phyloP scores from a whole-genome alignment of 2,888 invertebrate genomes.

The Elegia similella region DNA sequence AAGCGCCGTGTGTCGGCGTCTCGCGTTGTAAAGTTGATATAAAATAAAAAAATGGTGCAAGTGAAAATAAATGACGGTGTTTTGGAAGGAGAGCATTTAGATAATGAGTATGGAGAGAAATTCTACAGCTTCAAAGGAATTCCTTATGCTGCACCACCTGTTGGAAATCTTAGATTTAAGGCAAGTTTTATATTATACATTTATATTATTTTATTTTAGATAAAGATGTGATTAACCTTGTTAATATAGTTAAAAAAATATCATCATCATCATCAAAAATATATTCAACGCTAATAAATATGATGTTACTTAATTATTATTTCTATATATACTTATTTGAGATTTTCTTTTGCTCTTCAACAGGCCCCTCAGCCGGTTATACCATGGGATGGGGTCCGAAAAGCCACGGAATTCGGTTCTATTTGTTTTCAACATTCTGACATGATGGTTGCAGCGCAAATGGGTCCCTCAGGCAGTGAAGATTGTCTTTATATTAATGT shows the following conservation, averaged over 20 bases:
- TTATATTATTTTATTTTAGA: no score
- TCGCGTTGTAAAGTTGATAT: background rate
- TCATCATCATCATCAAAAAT: no score
- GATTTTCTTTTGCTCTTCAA: background rate
- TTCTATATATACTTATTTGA: background rate
- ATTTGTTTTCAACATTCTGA: slow-evolving; percentile 42
- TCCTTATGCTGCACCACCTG: slow-evolving; percentile 73
- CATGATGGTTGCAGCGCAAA: slow-evolving; percentile 15
- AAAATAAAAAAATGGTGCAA: slow-evolving; percentile 27
- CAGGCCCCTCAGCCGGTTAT: slow-evolving; percentile 45
- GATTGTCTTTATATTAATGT: slow-evolving; percentile 60
- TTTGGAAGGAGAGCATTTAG: slow-evolving; percentile 39
- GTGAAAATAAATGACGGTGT: slow-evolving; percentile 44
- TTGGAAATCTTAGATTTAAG: slow-evolving; percentile 71
- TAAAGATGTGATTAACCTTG: no score
- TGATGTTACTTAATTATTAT: background rate
- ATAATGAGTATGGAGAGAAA: slow-evolving; percentile 34
- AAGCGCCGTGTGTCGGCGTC: background rate
- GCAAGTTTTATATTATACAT: slow-evolving; percentile 35
- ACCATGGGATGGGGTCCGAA: slow-evolving; percentile 50
- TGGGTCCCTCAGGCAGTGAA: slow-evolving; percentile 37
- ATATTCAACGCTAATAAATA: background rate
- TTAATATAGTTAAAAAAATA: no score
- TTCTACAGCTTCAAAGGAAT: slow-evolving; percentile 58
- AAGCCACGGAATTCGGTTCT: slow-evolving; percentile 44